Evolutionary conservation across 2,888 invertebrate genomes (phyloP).

Genomic region (Cremastinae sp.): DNA sequence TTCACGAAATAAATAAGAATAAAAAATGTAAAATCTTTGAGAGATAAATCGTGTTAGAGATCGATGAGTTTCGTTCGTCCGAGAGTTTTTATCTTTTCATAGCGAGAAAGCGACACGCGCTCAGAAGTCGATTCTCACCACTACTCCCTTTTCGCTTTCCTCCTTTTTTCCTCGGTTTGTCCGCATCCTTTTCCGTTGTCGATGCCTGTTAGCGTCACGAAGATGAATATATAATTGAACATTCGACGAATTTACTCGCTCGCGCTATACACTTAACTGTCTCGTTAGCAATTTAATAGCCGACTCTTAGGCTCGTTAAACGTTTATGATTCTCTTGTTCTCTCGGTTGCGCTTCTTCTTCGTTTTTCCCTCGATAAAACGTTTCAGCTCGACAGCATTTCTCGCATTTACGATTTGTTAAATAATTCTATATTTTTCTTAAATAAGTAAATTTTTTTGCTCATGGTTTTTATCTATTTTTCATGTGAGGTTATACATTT

Average conservation of each 20-base stretch:
- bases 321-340: slow-evolving; percentile 1
- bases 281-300: slow-evolving; percentile 31
- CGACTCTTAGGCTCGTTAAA: slow-evolving; percentile 6
- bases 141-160: not conserved
- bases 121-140: not conserved
- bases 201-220: slow-evolving; percentile 2
- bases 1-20: too few species aligned
- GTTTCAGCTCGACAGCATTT: too few species aligned
- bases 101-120: slow-evolving; percentile 5
- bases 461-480: too few species aligned
- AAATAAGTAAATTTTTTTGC: too few species aligned
- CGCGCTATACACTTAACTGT: slow-evolving; percentile 12
- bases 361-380: too few species aligned
- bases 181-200: slow-evolving; percentile 12
- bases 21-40: slow-evolving; percentile 24
- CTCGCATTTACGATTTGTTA: too few species aligned
- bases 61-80: slow-evolving; percentile 17
- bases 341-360: not conserved
- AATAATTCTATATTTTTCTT: too few species aligned
- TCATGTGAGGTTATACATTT: too few species aligned
- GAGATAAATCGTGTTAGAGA: slow-evolving; percentile 35
- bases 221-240: slow-evolving; percentile 30
- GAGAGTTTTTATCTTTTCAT: not conserved
- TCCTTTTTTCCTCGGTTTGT: slow-evolving; percentile 2
- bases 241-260: slow-evolving; percentile 24